These are phyloP conservation scores for Clinocottus analis DNA, from an alignment of 2,113 vertebrate genomes.

Conservation along the genomic window DNA sequence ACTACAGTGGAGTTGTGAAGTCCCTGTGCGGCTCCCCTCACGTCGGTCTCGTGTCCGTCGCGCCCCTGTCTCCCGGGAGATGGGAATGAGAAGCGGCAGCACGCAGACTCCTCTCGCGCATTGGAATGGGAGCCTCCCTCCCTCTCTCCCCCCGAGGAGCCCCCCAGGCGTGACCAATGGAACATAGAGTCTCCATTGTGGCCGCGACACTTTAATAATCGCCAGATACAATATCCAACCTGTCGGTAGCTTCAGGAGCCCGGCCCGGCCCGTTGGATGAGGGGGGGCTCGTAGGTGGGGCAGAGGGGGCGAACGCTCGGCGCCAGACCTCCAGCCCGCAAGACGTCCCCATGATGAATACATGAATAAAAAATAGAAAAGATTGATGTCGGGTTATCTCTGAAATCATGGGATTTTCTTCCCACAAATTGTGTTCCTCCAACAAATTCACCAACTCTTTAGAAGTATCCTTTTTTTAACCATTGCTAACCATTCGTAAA, in stretches of 20 bases:
- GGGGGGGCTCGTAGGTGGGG: constrained; percentile 77
- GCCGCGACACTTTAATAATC: constrained; percentile 97
- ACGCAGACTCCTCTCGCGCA: constrained; percentile 93
- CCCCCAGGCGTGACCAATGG: constrained; percentile 97
- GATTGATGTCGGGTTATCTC: constrained; percentile 71
- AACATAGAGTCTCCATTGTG: constrained; percentile 98
- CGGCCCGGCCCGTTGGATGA: constrained; percentile 84
- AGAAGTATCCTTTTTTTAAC: too few species aligned
- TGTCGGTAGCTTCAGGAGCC: constrained; percentile 97
- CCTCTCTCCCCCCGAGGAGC: constrained; percentile 84
- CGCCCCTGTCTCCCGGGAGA: constrained; percentile 90
- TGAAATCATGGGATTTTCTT: constrained; percentile 64
- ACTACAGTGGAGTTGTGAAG: constrained; percentile 3
- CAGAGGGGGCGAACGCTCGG: constrained; percentile 81
- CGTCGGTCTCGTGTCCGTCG: constrained; percentile 70
- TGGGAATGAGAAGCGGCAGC: constrained; percentile 87
- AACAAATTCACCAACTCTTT: not conserved
- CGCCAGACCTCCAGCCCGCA: constrained; percentile 80
- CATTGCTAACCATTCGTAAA: not conserved
- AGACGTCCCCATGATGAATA: constrained; percentile 79
- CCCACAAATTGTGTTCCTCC: constrained; percentile 17
- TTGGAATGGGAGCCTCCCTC: constrained; percentile 83
- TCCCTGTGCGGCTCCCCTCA: constrained; percentile 42
- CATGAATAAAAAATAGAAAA: constrained; percentile 83
- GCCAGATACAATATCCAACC: constrained; percentile 99